Evolutionary conservation across 2,888 invertebrate species (phyloP), one percentile per base, ranked within the genome.

Genomic region (Linnaemya vulpina): DNA sequence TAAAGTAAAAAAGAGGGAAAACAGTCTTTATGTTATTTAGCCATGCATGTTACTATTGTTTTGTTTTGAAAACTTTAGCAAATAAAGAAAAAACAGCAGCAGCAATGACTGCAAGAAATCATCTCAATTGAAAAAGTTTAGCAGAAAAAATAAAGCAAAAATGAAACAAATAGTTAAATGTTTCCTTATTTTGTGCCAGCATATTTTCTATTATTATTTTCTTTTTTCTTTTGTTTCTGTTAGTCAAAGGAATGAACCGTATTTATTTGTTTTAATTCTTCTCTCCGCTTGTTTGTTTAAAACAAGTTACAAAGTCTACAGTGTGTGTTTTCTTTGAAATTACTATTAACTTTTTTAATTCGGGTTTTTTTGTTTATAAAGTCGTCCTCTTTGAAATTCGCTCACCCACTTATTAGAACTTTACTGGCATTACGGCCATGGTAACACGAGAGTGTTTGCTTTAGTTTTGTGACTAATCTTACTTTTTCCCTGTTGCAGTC

Each of bases 11-110:
- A 2, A 1, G 43, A 22, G 30, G 46, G 25, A 15, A 60, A 62
- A 49, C 17, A 60, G 60, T 73, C 63, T 73, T 73, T 55, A 63
- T 65, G 25, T 58, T 58, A 40, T 25, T 74, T 68, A 76, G 11
- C 76, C 70, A 62, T 63, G 53, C 70, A 55, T 65, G 35, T 58
- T 76, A 71, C 65, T 70, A 75, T 76, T 76, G 70, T 58, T 82
- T 76, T 62, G 62, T 77, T 67, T 77, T 17, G n/a, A 9, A 25
- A 65, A 49, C 35, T 60, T 60, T 38, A 20, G 7, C 35, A 38
- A 38, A 35, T 15, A 63, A 55, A 67, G 3, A 40, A 7, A 13
- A 20, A 13, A 46, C 1, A 46, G 7, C 49, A 49, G 35, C 49
- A 40, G 22, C n/a, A 38, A 51, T 25, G 38, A 53, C 20, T 35